A percentile compares a stretch with the other conserved stretches of the same genome.
Conservation (phyloP, 2,113 vertebrate species). For the Girardinichthys multiradiatus region DNA sequence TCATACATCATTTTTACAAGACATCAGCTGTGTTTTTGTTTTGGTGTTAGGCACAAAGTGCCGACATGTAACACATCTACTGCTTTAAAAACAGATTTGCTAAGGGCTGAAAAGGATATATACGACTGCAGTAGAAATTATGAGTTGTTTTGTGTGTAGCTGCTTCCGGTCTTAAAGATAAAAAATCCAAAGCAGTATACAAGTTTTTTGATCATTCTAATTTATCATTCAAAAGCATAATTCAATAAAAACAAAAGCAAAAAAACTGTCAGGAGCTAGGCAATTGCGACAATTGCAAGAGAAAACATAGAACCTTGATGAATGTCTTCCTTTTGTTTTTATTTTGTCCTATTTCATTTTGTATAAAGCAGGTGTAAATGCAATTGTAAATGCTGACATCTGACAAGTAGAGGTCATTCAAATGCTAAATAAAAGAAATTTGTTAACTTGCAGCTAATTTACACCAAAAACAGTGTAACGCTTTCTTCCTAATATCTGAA, state of each 20-base stretch:
- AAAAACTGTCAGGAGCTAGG: constrained; percentile 58
- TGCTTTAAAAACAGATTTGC: constrained; percentile 69
- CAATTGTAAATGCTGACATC: constrained; percentile 66
- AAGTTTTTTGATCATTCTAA: constrained; percentile 72
- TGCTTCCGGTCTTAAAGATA: constrained; percentile 69
- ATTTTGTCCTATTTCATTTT: constrained; percentile 56
- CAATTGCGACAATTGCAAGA: constrained; percentile 59
- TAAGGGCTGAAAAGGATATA: constrained; percentile 67
- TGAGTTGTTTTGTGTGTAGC: constrained; percentile 60
- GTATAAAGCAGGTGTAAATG: constrained; percentile 55
- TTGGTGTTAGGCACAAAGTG: constrained; percentile 57
- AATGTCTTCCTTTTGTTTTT: constrained; percentile 55
- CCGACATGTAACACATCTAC: constrained; percentile 57
- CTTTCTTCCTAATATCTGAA: not conserved
- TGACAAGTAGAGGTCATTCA: constrained; percentile 36
- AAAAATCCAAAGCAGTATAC: constrained; percentile 71
- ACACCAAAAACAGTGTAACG: not conserved
- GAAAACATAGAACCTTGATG: constrained; percentile 40
- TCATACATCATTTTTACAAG: constrained; percentile 56
- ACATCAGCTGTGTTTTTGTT: constrained; percentile 23
- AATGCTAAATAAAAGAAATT: constrained; percentile 6
- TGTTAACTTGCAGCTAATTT: constrained; percentile 24
- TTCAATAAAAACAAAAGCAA: constrained; percentile 33
- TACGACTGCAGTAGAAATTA: constrained; percentile 55
- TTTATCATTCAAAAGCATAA: constrained; percentile 71